Conservation (phyloP, 2,797 vertebrate species). For the Sebastes wilsoni region DNA sequence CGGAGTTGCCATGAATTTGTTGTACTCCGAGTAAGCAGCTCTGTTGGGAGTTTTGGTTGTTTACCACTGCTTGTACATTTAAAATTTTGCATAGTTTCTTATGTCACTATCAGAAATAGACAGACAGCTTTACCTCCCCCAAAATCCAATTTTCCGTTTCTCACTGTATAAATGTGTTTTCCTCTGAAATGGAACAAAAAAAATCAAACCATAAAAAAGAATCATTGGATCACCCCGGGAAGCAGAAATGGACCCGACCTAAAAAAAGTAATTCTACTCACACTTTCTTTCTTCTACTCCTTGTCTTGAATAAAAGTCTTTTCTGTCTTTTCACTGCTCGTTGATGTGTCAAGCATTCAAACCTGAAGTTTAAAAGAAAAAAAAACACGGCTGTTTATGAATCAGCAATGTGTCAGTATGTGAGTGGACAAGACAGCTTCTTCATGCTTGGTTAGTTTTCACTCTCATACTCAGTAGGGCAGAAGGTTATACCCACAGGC, state of each 20-base stretch:
- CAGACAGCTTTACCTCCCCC: slow-evolving; percentile 20
- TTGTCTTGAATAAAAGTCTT: slow-evolving; percentile 5
- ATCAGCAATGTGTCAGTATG: slow-evolving; percentile 72
- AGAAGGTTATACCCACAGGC: slow-evolving; percentile 58
- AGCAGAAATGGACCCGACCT: neutral
- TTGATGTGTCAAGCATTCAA: slow-evolving; percentile 40
- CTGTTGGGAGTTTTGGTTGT: neutral
- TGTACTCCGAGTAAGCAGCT: neutral
- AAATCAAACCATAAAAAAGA: neutral
- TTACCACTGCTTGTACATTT: neutral
- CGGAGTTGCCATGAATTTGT: neutral
- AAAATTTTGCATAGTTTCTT: neutral
- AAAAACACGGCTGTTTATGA: slow-evolving; percentile 50
- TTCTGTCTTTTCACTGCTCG: slow-evolving; percentile 15
- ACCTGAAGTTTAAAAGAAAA: slow-evolving; percentile 35
- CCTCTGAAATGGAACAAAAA: slow-evolving; percentile 25
- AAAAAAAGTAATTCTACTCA: neutral
- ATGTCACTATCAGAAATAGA: slow-evolving; percentile 2
- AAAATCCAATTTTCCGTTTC: slow-evolving; percentile 32
- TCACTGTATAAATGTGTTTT: slow-evolving; percentile 22
- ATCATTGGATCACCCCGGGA: neutral
- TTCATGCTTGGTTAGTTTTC: slow-evolving; percentile 72
- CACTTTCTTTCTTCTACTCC: neutral
- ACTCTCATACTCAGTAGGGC: slow-evolving; percentile 57
- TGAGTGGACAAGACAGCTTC: slow-evolving; percentile 67